A percentile compares a stretch with the other conserved stretches of the same genome.
phyloP scores from a whole-genome alignment of 2,888 invertebrate species.

The Callyntrura sp. region DNA sequence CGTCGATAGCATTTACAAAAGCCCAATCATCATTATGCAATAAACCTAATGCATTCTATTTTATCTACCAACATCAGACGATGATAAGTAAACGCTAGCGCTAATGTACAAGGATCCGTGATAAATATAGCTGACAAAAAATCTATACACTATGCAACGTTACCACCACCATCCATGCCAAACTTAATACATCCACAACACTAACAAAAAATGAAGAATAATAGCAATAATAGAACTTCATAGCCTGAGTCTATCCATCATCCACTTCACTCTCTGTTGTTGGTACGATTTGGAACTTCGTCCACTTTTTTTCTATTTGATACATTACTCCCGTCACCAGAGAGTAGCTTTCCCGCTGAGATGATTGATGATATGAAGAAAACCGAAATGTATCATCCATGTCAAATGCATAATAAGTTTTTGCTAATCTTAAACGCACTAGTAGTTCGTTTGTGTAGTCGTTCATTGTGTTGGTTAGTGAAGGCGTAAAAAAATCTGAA shows the following conservation, averaged over 20 bases:
- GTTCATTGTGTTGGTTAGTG: too few relatives aligned
- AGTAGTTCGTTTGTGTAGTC: too few relatives aligned
- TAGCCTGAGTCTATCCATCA: conserved; percentile 62
- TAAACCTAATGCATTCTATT: too few relatives aligned
- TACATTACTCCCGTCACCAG: conserved; percentile 72
- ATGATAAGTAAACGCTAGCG: too few relatives aligned
- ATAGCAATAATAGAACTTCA: conserved; percentile 13
- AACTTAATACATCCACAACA: background rate
- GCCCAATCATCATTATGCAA: too few relatives aligned
- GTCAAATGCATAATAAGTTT: conserved; percentile 70
- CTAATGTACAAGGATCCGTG: too few relatives aligned
- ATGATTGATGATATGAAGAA: conserved; percentile 76
- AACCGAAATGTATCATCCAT: conserved; percentile 73
- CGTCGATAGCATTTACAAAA: too few relatives aligned
- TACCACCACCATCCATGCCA: background rate
- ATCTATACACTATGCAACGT: too few relatives aligned
- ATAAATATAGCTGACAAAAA: too few relatives aligned
- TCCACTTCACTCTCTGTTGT: conserved; percentile 25
- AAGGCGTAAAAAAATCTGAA: too few relatives aligned
- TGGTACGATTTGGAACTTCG: conserved; percentile 36
- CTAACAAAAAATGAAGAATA: background rate
- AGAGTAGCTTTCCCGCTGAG: conserved; percentile 71
- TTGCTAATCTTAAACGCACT: conserved; percentile 62
- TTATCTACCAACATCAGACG: too few relatives aligned
- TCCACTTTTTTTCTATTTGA: conserved; percentile 60